A percentile compares a stretch with the other conserved stretches of the same genome.
These are phyloP conservation scores for Lamprotornis superbus DNA, from an alignment of 2,113 vertebrate species.

Conservation along the genomic window DNA sequence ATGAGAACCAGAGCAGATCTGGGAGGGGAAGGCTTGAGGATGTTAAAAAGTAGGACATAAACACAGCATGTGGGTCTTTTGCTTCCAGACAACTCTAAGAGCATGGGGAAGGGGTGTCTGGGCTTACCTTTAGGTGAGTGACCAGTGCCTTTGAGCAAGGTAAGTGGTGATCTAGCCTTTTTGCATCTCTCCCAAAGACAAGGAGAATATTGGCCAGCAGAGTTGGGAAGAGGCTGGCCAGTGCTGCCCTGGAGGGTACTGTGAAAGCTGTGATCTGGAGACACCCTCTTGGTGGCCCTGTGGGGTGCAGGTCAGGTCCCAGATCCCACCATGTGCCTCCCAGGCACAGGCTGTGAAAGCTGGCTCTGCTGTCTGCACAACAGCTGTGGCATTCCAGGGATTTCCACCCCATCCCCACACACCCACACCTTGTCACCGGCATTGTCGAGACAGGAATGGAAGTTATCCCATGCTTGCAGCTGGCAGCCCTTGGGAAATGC, in stretches of 20 bases:
- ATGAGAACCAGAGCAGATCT: neutral
- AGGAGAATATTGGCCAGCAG: neutral
- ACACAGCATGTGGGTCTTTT: neutral
- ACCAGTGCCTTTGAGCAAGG: neutral
- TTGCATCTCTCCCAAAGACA: neutral
- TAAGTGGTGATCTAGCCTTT: neutral
- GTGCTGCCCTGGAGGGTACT: neutral
- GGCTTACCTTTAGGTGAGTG: neutral
- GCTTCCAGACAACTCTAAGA: neutral
- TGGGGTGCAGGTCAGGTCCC: neutral
- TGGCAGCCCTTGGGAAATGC: neutral
- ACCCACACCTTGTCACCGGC: neutral
- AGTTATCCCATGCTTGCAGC: neutral
- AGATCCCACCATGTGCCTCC: neutral
- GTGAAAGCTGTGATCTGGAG: rapidly evolving
- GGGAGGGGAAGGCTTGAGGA: neutral
- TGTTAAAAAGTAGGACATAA: neutral
- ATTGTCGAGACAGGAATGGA: neutral
- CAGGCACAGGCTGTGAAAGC: neutral
- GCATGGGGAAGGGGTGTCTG: neutral
- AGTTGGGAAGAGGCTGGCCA: neutral
- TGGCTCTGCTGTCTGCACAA: neutral
- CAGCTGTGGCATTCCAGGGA: neutral
- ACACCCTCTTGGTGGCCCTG: neutral
- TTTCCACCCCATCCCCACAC: neutral